These are phyloP conservation scores for Euwallacea fornicatus DNA, from an alignment of 1,140 invertebrate genomes.

Conservation along the genomic window DNA sequence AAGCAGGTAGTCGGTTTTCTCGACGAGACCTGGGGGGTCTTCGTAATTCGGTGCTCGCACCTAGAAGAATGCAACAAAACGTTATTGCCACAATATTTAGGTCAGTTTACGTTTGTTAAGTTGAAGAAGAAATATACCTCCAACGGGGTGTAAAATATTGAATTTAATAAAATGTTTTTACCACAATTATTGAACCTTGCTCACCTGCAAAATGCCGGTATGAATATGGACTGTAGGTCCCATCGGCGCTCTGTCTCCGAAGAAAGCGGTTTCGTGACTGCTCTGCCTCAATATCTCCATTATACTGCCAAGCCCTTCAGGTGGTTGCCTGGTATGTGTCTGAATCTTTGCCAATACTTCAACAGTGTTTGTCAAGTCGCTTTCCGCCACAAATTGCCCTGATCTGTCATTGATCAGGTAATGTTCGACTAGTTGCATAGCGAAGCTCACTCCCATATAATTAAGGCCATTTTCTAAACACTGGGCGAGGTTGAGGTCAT, in stretches of 20 bases:
- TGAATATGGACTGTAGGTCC: conserved; percentile 89
- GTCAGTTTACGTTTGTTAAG: no score
- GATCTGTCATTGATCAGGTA: conserved; percentile 84
- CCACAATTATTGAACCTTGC: neutral
- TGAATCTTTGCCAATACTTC: conserved; percentile 77
- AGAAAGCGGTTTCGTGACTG: conserved; percentile 64
- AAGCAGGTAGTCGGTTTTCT: conserved; percentile 92
- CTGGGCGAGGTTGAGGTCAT: conserved; percentile 82
- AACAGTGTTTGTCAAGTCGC: conserved; percentile 82
- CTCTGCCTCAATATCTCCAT: conserved; percentile 76
- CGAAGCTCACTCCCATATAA: conserved; percentile 81
- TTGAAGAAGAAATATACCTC: no score
- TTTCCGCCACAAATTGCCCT: conserved; percentile 75
- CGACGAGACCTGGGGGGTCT: conserved; percentile 90
- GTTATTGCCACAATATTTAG: no score
- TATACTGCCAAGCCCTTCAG: conserved; percentile 76
- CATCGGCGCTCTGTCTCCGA: conserved; percentile 70
- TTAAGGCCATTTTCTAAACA: conserved; percentile 87
- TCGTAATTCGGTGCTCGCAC: conserved; percentile 83
- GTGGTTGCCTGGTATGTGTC: conserved; percentile 71
- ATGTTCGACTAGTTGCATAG: conserved; percentile 81
- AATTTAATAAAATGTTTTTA: no score
- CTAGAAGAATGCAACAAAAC: conserved; percentile 28
- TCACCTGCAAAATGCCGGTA: conserved; percentile 80
- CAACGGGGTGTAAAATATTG: no score